These are phyloP conservation scores for Acrocyrtus sp. DNA, from an alignment of 2,888 invertebrate genomes.

Conservation along the genomic window DNA sequence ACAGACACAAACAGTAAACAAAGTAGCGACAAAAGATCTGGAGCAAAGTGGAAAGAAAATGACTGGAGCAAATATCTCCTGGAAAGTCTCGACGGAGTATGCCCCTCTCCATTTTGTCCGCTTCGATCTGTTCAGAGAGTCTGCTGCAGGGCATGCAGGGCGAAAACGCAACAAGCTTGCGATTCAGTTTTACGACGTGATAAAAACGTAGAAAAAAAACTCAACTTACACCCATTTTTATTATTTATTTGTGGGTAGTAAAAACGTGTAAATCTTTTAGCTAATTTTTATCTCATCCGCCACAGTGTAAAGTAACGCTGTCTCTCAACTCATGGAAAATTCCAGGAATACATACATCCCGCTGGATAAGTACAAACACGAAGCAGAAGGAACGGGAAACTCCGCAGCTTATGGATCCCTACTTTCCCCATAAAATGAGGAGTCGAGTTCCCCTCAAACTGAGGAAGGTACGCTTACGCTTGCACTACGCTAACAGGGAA, in stretches of 20 bases:
- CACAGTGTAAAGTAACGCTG: slow-evolving; percentile 24
- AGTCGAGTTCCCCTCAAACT: slow-evolving; percentile 16
- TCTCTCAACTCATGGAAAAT: slow-evolving; percentile 33
- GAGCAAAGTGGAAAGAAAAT: neutral
- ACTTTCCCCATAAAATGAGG: neutral
- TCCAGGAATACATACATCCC: slow-evolving; percentile 13
- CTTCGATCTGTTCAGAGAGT: slow-evolving; percentile 31
- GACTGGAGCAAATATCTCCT: neutral
- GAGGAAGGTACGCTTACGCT: slow-evolving; percentile 14
- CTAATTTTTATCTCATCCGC: slow-evolving; percentile 4
- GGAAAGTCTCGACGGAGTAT: neutral
- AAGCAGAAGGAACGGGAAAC: neutral
- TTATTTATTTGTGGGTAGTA: neutral
- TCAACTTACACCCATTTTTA: neutral
- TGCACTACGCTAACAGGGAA: neutral
- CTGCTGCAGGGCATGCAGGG: slow-evolving; percentile 53
- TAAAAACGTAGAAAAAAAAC: slow-evolving; percentile 30
- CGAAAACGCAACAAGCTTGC: slow-evolving; percentile 45
- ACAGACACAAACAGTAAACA: too few relatives aligned
- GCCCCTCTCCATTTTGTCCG: slow-evolving; percentile 15
- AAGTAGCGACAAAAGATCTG: neutral
- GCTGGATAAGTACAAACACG: slow-evolving; percentile 4
- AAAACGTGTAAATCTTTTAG: neutral
- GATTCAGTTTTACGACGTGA: slow-evolving; percentile 28
- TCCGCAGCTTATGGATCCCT: neutral